phyloP scores from a whole-genome alignment of 2,113 vertebrate genomes.

The Eupsittula cactorum region DNA sequence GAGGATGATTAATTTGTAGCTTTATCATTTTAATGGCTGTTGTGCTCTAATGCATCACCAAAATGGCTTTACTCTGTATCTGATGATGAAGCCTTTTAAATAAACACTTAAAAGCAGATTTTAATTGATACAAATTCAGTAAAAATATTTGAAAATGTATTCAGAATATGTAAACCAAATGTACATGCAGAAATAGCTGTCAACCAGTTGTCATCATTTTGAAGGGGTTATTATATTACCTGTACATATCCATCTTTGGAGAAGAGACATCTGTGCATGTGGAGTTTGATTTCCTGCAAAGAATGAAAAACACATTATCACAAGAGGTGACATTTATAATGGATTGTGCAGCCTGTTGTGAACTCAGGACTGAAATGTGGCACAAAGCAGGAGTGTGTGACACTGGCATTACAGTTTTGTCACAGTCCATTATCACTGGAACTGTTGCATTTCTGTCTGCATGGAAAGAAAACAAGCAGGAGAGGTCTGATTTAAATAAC shows the following conservation, averaged over 20 bases:
- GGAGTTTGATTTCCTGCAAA: background rate
- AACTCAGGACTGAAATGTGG: background rate
- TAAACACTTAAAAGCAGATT: background rate
- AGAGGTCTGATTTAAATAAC: background rate
- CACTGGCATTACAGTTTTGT: background rate
- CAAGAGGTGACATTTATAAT: background rate
- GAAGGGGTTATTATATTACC: background rate
- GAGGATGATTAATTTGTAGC: background rate
- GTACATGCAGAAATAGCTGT: background rate
- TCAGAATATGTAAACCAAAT: background rate
- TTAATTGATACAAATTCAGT: background rate
- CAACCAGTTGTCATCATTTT: background rate
- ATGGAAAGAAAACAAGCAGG: background rate
- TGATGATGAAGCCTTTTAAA: background rate
- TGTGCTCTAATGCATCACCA: background rate
- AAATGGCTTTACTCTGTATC: background rate
- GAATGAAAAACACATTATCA: background rate
- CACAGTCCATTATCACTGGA: background rate
- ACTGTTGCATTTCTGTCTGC: background rate
- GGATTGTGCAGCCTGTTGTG: background rate
- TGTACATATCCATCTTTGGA: background rate
- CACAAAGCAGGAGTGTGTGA: background rate
- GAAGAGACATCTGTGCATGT: background rate
- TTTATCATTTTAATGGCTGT: background rate
- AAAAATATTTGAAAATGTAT: background rate